Base-by-base conservation (phyloP, 2,113 vertebrate species). In the Lanius collurio region DNA sequence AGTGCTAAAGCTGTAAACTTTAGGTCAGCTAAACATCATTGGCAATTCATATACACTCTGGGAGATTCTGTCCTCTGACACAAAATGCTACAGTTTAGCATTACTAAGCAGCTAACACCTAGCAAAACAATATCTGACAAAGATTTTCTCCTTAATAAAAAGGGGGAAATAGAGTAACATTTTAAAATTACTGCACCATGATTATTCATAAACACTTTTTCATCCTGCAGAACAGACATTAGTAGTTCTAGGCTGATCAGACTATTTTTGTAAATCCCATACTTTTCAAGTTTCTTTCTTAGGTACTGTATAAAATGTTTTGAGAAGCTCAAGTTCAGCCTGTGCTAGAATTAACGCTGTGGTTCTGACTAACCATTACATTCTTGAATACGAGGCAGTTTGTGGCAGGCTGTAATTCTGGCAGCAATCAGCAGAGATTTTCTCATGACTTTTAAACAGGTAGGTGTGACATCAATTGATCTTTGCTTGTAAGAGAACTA, bases 401-500 rank as follows among this genome's bases (percentile, higher is more conserved):
- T 92, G 79, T 69, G 88, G 73, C 86, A 93, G 90, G 71, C 76
- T 94, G 76, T 81, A 94, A 95, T 94, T 96, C 82, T 86, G 60
- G 52, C 73, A 87, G 68, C 80, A 89, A 82, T 86, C 94, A 78
- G 82, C 3, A 93, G 73, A 83, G 90, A 81, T 90, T 93, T 95
- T 87, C 86, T 90, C 90, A 84, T 95, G 85, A 92, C 80, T 95
- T 95, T 95, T 94, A 89, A 94, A 80, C 73, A 87, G 55, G 73
- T 78, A 94, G 76, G 80, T 94, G 89, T 90, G 88, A 91, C 67
- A 95, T 67, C 74, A 83, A 67, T 83, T 87, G 85, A 95, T 95
- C 79, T 90, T 94, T 94, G 79, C 64, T 84, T 89, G 70, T 78
- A 83, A 86, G 55, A 95, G 68, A 88, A 90, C 59, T 55, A 64